Evolutionary conservation across 2,888 invertebrate species (phyloP).

Genomic region (Hoplodrina blanda): DNA sequence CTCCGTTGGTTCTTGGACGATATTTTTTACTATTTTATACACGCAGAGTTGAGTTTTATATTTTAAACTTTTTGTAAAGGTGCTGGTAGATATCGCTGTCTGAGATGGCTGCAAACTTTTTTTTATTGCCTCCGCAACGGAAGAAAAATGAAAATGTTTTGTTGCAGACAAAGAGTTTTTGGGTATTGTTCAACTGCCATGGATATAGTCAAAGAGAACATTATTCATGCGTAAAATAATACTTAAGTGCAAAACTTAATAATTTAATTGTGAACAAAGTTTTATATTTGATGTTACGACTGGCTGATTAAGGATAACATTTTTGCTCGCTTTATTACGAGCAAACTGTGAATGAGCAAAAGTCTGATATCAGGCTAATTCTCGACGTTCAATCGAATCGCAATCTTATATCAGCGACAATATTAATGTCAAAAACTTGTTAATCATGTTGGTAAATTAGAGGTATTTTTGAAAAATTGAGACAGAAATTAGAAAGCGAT

Average conservation of each 20-base stretch:
- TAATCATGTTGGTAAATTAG: no score
- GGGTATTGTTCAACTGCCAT: slow-evolving; percentile 55
- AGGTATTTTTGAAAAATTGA: no score
- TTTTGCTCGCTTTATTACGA: slow-evolving; percentile 2
- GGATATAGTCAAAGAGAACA: slow-evolving; percentile 12
- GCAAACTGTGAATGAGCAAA: not conserved
- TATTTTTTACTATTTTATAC: slow-evolving; percentile 55
- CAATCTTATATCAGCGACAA: no score
- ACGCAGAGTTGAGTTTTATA: slow-evolving; percentile 47
- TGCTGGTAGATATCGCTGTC: slow-evolving; percentile 39
- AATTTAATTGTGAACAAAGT: slow-evolving; percentile 25
- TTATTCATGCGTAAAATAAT: slow-evolving; percentile 35
- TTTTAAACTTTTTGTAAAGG: slow-evolving; percentile 56
- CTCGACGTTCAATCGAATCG: no score
- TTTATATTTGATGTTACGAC: slow-evolving; percentile 19
- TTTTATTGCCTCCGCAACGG: slow-evolving; percentile 60
- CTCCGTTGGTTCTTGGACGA: slow-evolving; percentile 44
- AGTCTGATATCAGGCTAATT: not conserved
- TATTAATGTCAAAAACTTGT: no score
- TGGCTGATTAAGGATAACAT: slow-evolving; percentile 5
- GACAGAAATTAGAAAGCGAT: no score
- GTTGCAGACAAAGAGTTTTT: slow-evolving; percentile 65
- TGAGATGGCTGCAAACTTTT: slow-evolving; percentile 50
- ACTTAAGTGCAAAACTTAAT: slow-evolving; percentile 2
- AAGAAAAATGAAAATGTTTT: slow-evolving; percentile 72